Evolutionary conservation across 2,888 invertebrate species (phyloP), one percentile per base, ranked within the genome.

Genomic region (Lingula anatina): DNA sequence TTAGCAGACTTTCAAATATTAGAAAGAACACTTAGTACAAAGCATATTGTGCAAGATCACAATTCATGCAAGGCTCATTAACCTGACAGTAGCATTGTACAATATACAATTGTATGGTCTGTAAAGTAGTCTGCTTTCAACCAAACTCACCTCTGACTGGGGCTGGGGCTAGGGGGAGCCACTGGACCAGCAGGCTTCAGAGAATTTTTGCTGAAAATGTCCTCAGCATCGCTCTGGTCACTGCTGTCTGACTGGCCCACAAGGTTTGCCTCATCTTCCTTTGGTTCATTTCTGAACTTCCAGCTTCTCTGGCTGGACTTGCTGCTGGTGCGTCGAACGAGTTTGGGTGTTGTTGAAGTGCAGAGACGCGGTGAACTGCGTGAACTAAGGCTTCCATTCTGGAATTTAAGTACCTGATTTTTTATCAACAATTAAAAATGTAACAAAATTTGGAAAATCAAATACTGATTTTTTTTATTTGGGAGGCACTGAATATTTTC

Each of bases 221-320:
- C 67, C 40, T 72, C 72, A 31, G 75, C 73, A 49, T 78, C 75
- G 3, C 77, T 78, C 44, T 81, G 81, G 25, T 81, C 81, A 25
- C 79, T 80, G 86, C 68, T 68, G 55, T 75, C 74, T 18, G 70
- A 68, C 42, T 64, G 59, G 47, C 65, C 66, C 31, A 76, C 70
- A 21, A 76, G 57, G 50, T 63, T 68, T 18, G 62, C 71, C 51
- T 71, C 71, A 49, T 73, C 75, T 3, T 69, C 68, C 46, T 62
- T 63, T 26, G 63, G 57, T 27, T 66, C 50, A 40, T 64, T 55
- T 42, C 66, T 60, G 18, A 66, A 52, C 43, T 66, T 61, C 75
- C 77, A 75, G 47, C 71, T 73, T 48, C 63, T 52, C 47, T 61
- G 60, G 56, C 71, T 71, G 2, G 62, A 87, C 50, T 63, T 68